Evolutionary conservation across 2,888 invertebrate species (phyloP), one percentile per base, ranked within the genome.

Genomic region (Hipparchia sbordonii): DNA sequence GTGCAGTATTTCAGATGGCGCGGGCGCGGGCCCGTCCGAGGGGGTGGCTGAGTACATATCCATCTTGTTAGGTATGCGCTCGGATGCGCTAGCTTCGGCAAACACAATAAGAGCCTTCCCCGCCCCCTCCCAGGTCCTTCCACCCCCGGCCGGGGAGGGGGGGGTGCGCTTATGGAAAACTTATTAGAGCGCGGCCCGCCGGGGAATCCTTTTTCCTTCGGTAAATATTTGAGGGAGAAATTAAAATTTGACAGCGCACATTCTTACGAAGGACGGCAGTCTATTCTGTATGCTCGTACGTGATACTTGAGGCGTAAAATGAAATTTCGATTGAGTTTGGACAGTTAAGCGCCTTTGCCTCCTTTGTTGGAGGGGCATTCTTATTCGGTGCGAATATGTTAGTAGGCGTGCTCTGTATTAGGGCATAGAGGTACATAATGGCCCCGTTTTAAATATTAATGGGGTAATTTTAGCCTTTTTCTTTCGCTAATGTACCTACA

Each of bases 151-250:
- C 57, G 56, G 71, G 77, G 81, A 23, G 85, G 9, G 52, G 52
- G 56, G 84, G 79, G 83, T 81, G 81, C 88, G 90, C 92, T 92
- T 93, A 93, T 93, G 92, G 93, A 93, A 93, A 93, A 93, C 93
- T 93, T 93, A 93, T 93, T 93, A 93, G 93, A 93, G 87, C 91
- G 85, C 87, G 89, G 90, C 89, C 92, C 92, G 89, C 86, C 88
- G 88, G 92, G 91, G 93, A 93, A 93, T 93, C 93, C 93, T 93
- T 93, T 93, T 93, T 93, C 93, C 92, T 90, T 90, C 89, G 90
- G 93, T 91, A 93, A 93, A 93, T 93, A 93, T 93, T 93, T 93
- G 93, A 93, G 89, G 87, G 90, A 93, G 93, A 93, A 93, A 93
- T 93, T 93, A 93, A 93, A 93, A 93, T 93, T 93, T 93, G 93